Percentiles rank a stretch among this genome's conserved stretches.
These are phyloP conservation scores for Nematostella vectensis DNA, from an alignment of 92 coral and sea anemone genomes.

Conservation along the genomic window DNA sequence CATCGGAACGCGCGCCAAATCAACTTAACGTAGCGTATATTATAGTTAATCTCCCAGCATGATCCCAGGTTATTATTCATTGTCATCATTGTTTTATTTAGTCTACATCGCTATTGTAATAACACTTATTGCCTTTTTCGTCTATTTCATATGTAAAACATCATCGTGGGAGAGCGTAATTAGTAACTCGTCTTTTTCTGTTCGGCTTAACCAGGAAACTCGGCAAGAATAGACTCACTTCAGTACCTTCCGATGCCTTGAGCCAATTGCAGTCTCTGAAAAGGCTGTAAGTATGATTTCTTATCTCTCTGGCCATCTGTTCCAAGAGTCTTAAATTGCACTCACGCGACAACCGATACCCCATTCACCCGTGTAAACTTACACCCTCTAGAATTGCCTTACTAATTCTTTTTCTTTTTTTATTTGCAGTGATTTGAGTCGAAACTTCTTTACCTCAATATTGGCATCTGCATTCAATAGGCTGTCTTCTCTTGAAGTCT, in stretches of 20 bases:
- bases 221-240: conserved; percentile 35
- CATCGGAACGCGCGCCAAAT: not conserved
- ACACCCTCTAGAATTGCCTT: not conserved
- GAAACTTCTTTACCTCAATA: conserved; percentile 23
- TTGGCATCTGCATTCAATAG: conserved; percentile 7
- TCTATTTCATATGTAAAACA: not conserved
- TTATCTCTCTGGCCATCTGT: conserved; percentile 36
- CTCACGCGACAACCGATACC: not conserved
- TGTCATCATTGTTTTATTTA: too few relatives aligned
- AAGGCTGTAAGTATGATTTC: conserved; percentile 46
- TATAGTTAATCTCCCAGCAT: not conserved
- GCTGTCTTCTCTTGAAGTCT: conserved; percentile 4
- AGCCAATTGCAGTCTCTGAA: conserved; percentile 24
- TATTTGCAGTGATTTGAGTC: conserved; percentile 38
- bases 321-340: conserved; percentile 9
- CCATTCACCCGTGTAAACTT: not conserved
- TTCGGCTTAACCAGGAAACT: conserved; percentile 31
- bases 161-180: conserved; percentile 22
- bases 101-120: too few relatives aligned
- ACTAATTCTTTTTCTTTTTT: not conserved
- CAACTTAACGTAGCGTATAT: not conserved
- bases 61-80: too few relatives aligned
- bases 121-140: not conserved
- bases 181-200: not conserved
- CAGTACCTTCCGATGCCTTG: conserved; percentile 45